A percentile compares a stretch with the other conserved stretches of the same genome.
Evolutionary conservation across 2,113 vertebrate genomes (phyloP).

Genomic region (Pelvicachromis taeniatus): DNA sequence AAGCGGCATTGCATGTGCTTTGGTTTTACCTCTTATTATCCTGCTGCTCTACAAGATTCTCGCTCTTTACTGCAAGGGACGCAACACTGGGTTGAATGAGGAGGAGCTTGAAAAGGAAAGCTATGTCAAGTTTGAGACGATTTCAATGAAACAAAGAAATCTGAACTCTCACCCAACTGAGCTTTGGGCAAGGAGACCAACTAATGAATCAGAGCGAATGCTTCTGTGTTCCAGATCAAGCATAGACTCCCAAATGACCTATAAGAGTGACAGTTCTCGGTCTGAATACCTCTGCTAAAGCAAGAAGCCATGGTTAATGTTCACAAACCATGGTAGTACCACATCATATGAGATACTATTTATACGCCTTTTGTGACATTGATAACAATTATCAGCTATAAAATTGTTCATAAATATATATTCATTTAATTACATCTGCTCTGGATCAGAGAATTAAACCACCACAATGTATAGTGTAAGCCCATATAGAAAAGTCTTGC

Average conservation of each 20-base stretch:
- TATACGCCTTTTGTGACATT: conserved; percentile 47
- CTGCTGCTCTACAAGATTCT: conserved; percentile 89
- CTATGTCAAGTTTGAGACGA: conserved; percentile 92
- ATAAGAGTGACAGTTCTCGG: conserved; percentile 81
- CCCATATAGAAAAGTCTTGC: background rate
- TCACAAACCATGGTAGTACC: background rate
- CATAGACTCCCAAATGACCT: conserved; percentile 87
- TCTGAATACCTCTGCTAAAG: conserved; percentile 83
- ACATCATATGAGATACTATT: background rate
- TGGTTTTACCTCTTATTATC: conserved; percentile 80
- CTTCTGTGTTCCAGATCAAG: conserved; percentile 87
- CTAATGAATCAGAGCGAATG: conserved; percentile 83
- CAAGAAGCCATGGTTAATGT: background rate
- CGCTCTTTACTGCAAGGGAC: conserved; percentile 74
- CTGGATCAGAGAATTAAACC: background rate
- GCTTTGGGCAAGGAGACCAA: conserved; percentile 82
- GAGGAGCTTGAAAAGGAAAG: conserved; percentile 89
- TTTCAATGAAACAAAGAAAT: conserved; percentile 82
- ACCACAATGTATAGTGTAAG: background rate
- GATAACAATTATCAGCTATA: background rate
- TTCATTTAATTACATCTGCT: background rate
- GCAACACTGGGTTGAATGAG: conserved; percentile 62
- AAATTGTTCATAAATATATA: background rate
- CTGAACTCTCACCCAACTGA: conserved; percentile 72
- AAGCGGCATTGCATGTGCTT: conserved; percentile 76